Conservation (phyloP, 1,140 invertebrate genomes). For the Micrasema minimum region DNA sequence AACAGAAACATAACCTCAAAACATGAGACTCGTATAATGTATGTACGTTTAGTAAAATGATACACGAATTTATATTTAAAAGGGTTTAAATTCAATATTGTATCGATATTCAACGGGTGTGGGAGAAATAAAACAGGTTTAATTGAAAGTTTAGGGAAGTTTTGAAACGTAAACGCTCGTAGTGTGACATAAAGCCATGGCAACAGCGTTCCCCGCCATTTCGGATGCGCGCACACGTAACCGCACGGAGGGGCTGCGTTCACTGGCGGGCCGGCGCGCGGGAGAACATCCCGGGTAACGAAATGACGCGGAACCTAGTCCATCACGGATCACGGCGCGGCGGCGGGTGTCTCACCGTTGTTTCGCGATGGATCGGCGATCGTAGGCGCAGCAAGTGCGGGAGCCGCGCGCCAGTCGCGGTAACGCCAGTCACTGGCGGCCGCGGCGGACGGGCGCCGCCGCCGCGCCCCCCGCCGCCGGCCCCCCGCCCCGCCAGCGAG, state of each 20-base stretch:
- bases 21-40: neutral
- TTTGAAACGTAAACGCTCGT: neutral
- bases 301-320: neutral
- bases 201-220: slow-evolving; percentile 49
- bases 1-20: slow-evolving; percentile 11
- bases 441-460: slow-evolving; percentile 24
- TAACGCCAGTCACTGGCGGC: slow-evolving; percentile 36
- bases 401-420: slow-evolving; percentile 41
- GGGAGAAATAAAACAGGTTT: neutral
- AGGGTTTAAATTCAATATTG: too few species aligned
- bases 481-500: slow-evolving; percentile 26
- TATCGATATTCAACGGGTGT: too few species aligned
- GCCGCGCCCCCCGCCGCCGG: slow-evolving; percentile 17
- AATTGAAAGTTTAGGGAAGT: neutral
- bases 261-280: slow-evolving; percentile 16
- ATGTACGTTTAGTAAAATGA: neutral
- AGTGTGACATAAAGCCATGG: slow-evolving; percentile 44
- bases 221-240: slow-evolving; percentile 13
- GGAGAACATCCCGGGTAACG: neutral
- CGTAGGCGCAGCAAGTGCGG: slow-evolving; percentile 11
- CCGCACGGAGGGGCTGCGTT: neutral
- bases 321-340: neutral
- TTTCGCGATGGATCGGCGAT: neutral
- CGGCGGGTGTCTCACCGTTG: slow-evolving; percentile 5
- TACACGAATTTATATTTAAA: neutral